These are phyloP conservation scores for Ptychobarbus kaznakovi DNA, from an alignment of 2,797 vertebrate genomes.

Conservation along the genomic window DNA sequence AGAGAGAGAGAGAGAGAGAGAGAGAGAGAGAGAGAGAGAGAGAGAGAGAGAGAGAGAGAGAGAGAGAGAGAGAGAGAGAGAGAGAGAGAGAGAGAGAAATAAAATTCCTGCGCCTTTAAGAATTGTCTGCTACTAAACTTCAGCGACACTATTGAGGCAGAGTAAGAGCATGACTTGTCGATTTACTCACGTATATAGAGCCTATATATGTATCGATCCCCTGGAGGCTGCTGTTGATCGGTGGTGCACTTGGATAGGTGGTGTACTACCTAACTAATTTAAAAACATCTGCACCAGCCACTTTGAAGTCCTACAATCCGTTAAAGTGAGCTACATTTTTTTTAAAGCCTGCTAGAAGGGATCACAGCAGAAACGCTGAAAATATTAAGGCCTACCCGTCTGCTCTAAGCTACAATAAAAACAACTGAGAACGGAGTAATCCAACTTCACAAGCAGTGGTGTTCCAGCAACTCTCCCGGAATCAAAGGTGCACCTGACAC, in stretches of 20 bases:
- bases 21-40: slow-evolving; percentile 2
- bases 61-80: not conserved
- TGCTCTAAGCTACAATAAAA: slow-evolving; percentile 35
- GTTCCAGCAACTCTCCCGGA: slow-evolving; percentile 21
- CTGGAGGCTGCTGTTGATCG: slow-evolving; percentile 71
- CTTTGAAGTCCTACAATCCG: slow-evolving; percentile 60
- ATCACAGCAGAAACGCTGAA: slow-evolving; percentile 1
- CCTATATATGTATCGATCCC: slow-evolving; percentile 60
- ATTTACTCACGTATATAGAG: slow-evolving; percentile 53
- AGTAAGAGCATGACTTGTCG: slow-evolving; percentile 70
- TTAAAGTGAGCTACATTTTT: slow-evolving; percentile 44
- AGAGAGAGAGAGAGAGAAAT: slow-evolving; percentile 56
- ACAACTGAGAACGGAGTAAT: slow-evolving; percentile 24
- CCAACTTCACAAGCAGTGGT: slow-evolving; percentile 40
- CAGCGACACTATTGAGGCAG: slow-evolving; percentile 69
- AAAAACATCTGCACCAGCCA: slow-evolving; percentile 52
- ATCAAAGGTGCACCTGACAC: slow-evolving; percentile 48
- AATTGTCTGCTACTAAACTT: slow-evolving; percentile 70
- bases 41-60: not conserved
- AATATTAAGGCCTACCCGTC: slow-evolving; percentile 15
- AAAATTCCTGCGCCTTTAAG: slow-evolving; percentile 80
- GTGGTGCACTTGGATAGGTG: slow-evolving; percentile 66
- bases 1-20: slow-evolving; percentile 26
- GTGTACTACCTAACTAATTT: slow-evolving; percentile 52
- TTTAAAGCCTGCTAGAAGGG: slow-evolving; percentile 14